Base-by-base conservation (phyloP, 2,888 invertebrate species). In the Acronicta alni region DNA sequence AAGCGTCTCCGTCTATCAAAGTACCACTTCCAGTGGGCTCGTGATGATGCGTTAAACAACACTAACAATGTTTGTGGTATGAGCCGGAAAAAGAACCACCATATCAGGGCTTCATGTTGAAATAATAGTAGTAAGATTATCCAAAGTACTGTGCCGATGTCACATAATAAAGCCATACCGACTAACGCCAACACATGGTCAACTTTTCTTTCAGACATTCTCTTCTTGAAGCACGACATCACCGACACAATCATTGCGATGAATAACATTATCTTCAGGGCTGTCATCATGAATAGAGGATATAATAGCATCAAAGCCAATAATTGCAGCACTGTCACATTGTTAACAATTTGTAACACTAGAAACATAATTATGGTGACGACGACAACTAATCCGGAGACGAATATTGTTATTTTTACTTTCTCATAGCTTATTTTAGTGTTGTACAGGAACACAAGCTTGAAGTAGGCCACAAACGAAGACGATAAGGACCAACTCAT, bases 101-200 rank as follows among this genome's bases (percentile, higher is more conserved):
- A 5, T 9, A 49, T 51, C 53, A 62, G 16, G 1, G 15, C 0
- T 23, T 48, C 8, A 10, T 46, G n/a, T 3, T 18, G 12, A 6
- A 43, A 6, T 7, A 56, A 44, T 0, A 47, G 0, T 1, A 17
- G 7, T 26, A 61, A 12, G 17, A 67, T 41, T 2, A 57, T 15
- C 53, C 56, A 57, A 15, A 72, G 15, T 4, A 73, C 42, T 2
- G 59, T 64, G 0, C 55, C 49, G 37, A 63, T 54, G 43, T 78
- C 80, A 57, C 80, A 72, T 20, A 80, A 9, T n/a, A 80, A 12
- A 2, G 67, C 80, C 0, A 72, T 69, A 5, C 79, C 80, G 0
- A 78, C 53, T 38, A 79, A 49, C 14, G 80, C 60, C 14, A 75
- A 54, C 1, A 70, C 52, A 26, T 80, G 79, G 0, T 38, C 52